phyloP scores from a whole-genome alignment of 2,113 vertebrate species.

The Malurus elegans region DNA sequence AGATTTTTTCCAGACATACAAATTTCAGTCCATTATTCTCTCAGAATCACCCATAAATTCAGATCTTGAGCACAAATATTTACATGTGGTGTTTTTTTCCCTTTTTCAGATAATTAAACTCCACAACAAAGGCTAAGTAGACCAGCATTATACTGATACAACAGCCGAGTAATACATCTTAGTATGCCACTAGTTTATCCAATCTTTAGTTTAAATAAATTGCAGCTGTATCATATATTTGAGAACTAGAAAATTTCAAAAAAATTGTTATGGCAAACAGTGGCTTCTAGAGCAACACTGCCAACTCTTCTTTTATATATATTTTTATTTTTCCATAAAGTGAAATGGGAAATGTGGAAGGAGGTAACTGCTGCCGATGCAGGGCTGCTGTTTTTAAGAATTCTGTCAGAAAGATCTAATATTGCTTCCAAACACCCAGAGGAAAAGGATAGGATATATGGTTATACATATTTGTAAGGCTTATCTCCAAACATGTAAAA shows the following conservation, averaged over 20 bases:
- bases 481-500: not conserved
- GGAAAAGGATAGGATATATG: not conserved
- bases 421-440: not conserved
- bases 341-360: not conserved
- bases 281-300: not conserved
- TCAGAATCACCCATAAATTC: not conserved
- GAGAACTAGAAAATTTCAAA: not conserved
- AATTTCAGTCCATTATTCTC: not conserved
- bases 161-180: not conserved
- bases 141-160: not conserved
- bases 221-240: not conserved
- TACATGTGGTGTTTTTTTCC: fast-evolving
- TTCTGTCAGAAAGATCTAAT: not conserved
- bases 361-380: not conserved
- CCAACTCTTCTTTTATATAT: not conserved
- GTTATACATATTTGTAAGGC: not conserved
- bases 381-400: not conserved
- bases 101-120: not conserved
- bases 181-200: not conserved
- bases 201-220: not conserved
- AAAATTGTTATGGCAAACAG: not conserved
- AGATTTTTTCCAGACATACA: not conserved
- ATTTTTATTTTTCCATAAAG: not conserved
- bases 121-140: not conserved
- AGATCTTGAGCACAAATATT: not conserved